Percentiles rank a stretch among this genome's conserved stretches.
phyloP scores from a whole-genome alignment of 2,888 invertebrate species.

The Platycnemis pennipes region DNA sequence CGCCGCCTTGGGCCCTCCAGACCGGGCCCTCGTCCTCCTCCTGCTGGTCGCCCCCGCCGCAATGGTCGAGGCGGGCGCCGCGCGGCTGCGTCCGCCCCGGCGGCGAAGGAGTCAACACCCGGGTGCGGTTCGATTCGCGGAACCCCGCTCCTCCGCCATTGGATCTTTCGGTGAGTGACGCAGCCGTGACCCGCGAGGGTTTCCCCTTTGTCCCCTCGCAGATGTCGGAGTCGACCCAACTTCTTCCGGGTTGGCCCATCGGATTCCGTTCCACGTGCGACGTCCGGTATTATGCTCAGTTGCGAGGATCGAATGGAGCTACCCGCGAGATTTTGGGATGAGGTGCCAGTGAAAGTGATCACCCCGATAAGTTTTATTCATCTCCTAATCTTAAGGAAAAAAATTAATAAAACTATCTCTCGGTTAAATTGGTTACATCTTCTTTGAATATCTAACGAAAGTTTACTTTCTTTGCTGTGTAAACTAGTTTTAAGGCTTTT shows the following conservation, averaged over 20 bases:
- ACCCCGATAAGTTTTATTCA: no score
- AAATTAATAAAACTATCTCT: no score
- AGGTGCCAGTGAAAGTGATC: no score
- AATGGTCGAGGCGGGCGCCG: constrained; percentile 8
- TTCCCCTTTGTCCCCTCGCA: not conserved
- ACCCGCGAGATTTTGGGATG: no score
- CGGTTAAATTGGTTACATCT: no score
- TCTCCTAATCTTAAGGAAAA: no score
- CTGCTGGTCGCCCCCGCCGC: not conserved
- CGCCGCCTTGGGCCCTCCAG: not conserved
- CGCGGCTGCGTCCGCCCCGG: not conserved
- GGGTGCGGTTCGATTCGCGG: not conserved
- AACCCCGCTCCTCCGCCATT: constrained; percentile 29
- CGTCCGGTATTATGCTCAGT: not conserved
- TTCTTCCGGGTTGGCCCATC: not conserved
- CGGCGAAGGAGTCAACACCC: not conserved
- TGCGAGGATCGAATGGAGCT: not conserved
- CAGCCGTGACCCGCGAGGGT: not conserved
- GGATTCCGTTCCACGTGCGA: not conserved
- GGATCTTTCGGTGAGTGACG: constrained; percentile 58
- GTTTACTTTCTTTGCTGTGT: no score
- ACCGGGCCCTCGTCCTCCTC: not conserved
- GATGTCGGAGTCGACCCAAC: not conserved
- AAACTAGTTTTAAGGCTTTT: no score
- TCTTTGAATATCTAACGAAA: no score